Base-by-base conservation (phyloP, 2,113 vertebrate species). In the Heterotis niloticus region DNA sequence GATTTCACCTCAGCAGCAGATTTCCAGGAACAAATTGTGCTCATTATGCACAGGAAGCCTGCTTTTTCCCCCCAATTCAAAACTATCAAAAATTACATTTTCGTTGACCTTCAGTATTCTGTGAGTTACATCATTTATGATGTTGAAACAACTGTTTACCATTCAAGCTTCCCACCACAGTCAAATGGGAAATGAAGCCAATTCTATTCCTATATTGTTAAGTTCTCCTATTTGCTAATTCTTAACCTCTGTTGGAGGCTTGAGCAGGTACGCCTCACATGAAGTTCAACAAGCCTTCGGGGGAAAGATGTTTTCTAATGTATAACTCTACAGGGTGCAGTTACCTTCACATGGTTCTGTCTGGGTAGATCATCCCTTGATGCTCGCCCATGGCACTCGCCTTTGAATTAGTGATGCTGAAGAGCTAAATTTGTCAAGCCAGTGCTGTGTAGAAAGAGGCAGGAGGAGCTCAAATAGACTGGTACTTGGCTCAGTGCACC, bases 261-360 rank as follows among this genome's bases (percentile, higher is more conserved):
- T 4, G 34, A 44, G 34, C 34, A 44, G 34, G 34, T 44, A 44
- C 7, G 34, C 3, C 34, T 7, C 34, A 44, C 7, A 44, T 44
- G 34, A 44, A 44, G 34, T 44, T 44, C 34, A 44, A 44, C 34
- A 44, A 44, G 7, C 34, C 34, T 44, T 44, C 34, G 7, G 34
- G 14, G 23, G 56, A 29, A 57, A 75, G 28, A 16, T 9, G 64
- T 13, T 67, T 82, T 81, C 82, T 80, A 79, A 81, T 62, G 83
- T 82, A 80, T 28, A 67, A 60, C 69, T 83, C 88, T 83, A 81
- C 52, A 1, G 78, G 81, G 86, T 78, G 88, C 87, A 81, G 70
- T 89, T 88, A 87, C 59, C 72, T 65, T 77, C 10, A 81, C 77
- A 28, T 9, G 54, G 80, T 79, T 78, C 51, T 56, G 73, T 79